phyloP scores from a whole-genome alignment of 2,797 vertebrate genomes.

The Sphenopsis melanotis region DNA sequence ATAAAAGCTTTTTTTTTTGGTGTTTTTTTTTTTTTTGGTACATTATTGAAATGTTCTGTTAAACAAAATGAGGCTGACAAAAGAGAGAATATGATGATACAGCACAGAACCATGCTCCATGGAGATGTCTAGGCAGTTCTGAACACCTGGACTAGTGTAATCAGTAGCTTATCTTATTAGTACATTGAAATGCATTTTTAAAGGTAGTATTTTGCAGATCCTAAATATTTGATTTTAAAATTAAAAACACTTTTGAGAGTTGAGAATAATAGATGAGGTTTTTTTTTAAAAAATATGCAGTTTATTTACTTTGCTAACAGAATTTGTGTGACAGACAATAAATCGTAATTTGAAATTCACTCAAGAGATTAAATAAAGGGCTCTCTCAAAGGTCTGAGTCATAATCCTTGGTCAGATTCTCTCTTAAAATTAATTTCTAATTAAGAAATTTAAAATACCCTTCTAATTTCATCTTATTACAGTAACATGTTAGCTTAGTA shows the following conservation, averaged over 20 bases:
- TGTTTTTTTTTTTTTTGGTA: not conserved
- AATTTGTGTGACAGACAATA: conserved; percentile 18
- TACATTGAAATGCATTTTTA: conserved; percentile 6
- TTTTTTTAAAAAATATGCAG: not conserved
- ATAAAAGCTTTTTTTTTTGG: not conserved
- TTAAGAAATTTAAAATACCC: not conserved
- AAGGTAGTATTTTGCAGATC: not conserved
- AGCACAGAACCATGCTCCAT: not conserved
- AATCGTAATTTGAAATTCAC: not conserved
- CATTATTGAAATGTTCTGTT: not conserved
- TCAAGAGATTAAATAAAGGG: not conserved
- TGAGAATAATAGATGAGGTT: not conserved
- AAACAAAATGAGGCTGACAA: conserved; percentile 8
- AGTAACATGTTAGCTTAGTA: not conserved
- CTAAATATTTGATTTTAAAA: conserved; percentile 40
- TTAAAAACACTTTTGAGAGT: not conserved
- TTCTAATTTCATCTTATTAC: not conserved
- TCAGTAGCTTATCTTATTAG: conserved; percentile 30
- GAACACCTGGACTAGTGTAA: conserved; percentile 33
- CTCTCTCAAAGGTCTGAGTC: not conserved
- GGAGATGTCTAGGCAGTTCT: conserved; percentile 18
- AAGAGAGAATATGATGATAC: conserved; percentile 15
- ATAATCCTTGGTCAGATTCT: not conserved
- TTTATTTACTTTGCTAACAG: not conserved
- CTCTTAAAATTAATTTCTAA: not conserved